These are phyloP conservation scores for Nyctereutes procyonoides DNA, from an alignment of 2,113 vertebrate genomes.

Conservation along the genomic window DNA sequence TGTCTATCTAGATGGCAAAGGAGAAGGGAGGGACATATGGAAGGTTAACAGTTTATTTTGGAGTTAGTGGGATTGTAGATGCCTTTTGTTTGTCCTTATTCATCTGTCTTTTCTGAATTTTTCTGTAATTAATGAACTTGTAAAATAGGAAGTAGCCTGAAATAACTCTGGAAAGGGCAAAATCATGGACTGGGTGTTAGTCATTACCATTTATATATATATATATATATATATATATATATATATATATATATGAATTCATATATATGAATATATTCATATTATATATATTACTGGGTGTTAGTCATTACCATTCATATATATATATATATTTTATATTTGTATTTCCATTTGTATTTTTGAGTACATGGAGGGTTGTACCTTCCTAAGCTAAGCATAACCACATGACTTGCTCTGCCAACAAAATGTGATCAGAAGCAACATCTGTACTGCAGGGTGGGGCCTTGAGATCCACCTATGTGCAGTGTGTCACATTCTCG, in stretches of 20 bases:
- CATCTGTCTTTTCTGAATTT: neutral
- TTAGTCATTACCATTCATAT: too few species aligned
- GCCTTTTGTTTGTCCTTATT: neutral
- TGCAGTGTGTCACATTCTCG: rapidly evolving
- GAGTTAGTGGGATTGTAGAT: neutral
- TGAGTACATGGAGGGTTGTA: neutral
- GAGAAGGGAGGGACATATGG: neutral
- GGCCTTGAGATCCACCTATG: rapidly evolving
- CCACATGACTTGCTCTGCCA: neutral
- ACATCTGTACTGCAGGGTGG: too few species aligned
- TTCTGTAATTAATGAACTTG: neutral
- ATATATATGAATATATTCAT: too few species aligned
- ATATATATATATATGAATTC: too few species aligned
- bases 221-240: too few species aligned
- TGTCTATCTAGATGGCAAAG: neutral
- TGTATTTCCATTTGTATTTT: neutral
- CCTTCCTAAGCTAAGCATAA: neutral
- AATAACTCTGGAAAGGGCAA: neutral
- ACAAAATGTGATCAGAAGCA: neutral
- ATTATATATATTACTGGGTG: too few species aligned
- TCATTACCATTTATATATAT: neutral
- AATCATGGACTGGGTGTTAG: neutral
- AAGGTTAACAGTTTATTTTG: neutral
- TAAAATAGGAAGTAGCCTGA: neutral
- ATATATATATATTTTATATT: too few species aligned